Evolutionary conservation across 2,113 vertebrate genomes (phyloP).

Genomic region (Lepidothrix coronata): DNA sequence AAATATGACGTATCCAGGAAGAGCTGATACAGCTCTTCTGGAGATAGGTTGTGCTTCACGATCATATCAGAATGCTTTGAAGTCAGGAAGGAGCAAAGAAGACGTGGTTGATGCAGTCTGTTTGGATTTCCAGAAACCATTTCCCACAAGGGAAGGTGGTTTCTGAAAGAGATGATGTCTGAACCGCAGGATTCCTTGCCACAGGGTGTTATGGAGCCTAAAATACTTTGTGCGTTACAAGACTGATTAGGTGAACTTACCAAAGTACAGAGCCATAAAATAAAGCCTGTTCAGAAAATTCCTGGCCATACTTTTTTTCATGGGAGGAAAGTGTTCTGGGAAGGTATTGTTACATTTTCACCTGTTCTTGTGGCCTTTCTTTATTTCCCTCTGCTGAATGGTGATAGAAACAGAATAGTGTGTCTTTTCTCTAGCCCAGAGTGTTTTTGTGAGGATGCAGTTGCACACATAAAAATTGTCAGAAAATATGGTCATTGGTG

Average conservation of each 20-base stretch:
- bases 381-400: neutral
- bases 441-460: neutral
- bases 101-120: too few relatives aligned
- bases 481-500: neutral
- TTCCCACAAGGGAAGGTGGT: neutral
- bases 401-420: neutral
- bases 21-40: neutral
- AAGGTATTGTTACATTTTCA: neutral
- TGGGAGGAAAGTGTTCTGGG: neutral
- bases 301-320: neutral
- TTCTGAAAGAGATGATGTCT: neutral
- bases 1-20: fast-evolving
- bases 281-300: neutral
- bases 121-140: neutral
- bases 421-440: neutral
- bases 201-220: neutral
- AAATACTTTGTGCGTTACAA: neutral
- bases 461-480: neutral
- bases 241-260: neutral
- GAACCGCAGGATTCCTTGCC: neutral
- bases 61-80: neutral
- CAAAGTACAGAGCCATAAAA: neutral
- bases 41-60: neutral
- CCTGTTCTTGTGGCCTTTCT: neutral
- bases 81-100: neutral